Percentiles rank a stretch among this genome's conserved stretches.
Conservation (phyloP, 2,113 vertebrate species). For the Coregonus clupeaformis region DNA sequence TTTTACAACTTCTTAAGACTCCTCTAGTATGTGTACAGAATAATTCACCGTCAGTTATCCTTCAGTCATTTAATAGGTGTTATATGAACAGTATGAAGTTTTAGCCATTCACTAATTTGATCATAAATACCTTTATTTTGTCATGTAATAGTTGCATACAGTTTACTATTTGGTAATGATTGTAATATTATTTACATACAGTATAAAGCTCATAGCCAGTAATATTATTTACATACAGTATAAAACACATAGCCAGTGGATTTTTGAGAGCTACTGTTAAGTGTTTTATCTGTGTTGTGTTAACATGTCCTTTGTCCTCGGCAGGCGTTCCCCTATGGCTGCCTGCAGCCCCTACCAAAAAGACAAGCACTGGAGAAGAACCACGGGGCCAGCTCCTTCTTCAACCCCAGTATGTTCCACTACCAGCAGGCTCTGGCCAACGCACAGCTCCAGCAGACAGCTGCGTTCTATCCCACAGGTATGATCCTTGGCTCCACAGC, state of each 20-base stretch:
- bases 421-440: constrained; percentile 97
- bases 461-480: constrained; percentile 79
- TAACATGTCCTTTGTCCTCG: constrained; percentile 38
- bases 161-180: background rate
- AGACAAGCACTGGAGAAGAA: constrained; percentile 97
- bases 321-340: constrained; percentile 92
- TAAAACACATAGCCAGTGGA: constrained; percentile 3
- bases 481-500: background rate
- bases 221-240: no score
- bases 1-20: constrained; percentile 74
- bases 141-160: constrained; percentile 30
- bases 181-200: constrained; percentile 14
- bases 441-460: constrained; percentile 91
- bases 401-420: constrained; percentile 96
- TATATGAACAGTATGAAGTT: constrained; percentile 32
- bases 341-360: constrained; percentile 99
- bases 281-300: background rate
- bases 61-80: constrained; percentile 36
- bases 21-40: constrained; percentile 55
- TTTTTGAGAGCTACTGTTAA: background rate
- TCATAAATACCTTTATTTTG: constrained; percentile 35
- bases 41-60: constrained; percentile 48
- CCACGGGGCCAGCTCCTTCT: constrained; percentile 88
- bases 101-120: constrained; percentile 41
- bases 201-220: no score